Percentiles rank a stretch among this genome's conserved stretches.
Conservation (phyloP, 23 tunicate species). For the Trididemnum nubilum region DNA sequence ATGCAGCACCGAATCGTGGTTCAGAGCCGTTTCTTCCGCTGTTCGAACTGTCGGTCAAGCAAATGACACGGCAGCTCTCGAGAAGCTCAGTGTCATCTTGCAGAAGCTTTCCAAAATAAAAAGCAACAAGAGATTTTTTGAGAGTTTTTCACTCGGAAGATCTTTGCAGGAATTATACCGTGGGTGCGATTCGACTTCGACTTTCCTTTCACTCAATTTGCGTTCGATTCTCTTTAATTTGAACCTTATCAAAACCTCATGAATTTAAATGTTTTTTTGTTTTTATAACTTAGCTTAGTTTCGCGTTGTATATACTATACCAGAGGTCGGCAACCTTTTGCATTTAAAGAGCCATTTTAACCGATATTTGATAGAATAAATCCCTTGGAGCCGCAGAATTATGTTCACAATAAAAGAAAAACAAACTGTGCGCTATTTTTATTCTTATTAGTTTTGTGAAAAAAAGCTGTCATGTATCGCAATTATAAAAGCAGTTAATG, state of each 20-base stretch:
- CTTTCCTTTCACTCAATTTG: conserved; percentile 69
- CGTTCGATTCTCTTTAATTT: conserved; percentile 85
- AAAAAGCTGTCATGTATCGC: no score
- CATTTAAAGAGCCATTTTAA: no score
- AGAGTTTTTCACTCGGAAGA: conserved; percentile 64
- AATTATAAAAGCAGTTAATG: no score
- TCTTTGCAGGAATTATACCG: conserved; percentile 57
- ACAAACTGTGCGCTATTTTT: no score
- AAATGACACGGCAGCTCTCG: conserved; percentile 39
- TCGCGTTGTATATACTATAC: no score
- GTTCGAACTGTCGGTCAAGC: conserved; percentile 29
- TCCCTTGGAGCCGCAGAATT: no score
- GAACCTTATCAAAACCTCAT: conserved; percentile 39
- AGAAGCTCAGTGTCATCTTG: conserved; percentile 70
- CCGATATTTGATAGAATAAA: no score
- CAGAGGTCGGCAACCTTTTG: no score
- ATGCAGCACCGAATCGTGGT: conserved; percentile 79
- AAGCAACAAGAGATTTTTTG: conserved; percentile 63
- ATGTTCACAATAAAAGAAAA: no score
- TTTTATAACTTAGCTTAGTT: not conserved
- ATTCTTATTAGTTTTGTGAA: no score
- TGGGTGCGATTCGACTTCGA: conserved; percentile 59
- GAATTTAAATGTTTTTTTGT: not conserved
- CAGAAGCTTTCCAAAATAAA: conserved; percentile 85
- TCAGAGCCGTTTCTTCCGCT: conserved; percentile 65